Percentiles rank a stretch among this genome's conserved stretches.
Evolutionary conservation across 2,113 vertebrate species (phyloP).

Genomic region (Myrmecobius fasciatus): DNA sequence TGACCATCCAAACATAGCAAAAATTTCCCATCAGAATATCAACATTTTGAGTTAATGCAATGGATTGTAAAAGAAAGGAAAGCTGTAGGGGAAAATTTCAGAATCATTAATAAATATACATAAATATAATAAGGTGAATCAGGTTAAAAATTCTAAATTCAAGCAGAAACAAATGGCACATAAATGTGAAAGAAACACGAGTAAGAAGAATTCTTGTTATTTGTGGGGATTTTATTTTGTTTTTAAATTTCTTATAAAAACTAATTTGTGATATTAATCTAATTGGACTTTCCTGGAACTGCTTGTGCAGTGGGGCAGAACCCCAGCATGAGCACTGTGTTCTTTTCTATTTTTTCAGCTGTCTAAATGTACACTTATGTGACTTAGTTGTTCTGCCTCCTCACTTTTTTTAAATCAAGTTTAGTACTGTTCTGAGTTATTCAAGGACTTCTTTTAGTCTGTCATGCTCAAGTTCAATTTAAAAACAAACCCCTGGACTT

Average conservation of each 20-base stretch:
- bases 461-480: conserved; percentile 55
- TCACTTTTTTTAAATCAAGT: conserved; percentile 32
- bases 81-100: no score
- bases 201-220: background rate
- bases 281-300: conserved; percentile 62
- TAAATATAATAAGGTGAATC: no score
- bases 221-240: no score
- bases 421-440: conserved; percentile 44
- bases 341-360: conserved; percentile 50
- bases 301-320: conserved; percentile 17
- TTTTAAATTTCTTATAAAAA: conserved; percentile 62
- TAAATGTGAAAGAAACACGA: background rate
- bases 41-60: no score
- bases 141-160: conserved; percentile 9
- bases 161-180: conserved; percentile 20
- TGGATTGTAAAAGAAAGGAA: no score
- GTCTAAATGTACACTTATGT: conserved; percentile 35
- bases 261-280: conserved; percentile 54
- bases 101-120: no score
- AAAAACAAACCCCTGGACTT: conserved; percentile 54
- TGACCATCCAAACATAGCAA: no score
- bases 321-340: background rate
- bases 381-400: conserved; percentile 18
- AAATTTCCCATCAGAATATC: no score
- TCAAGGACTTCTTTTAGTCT: conserved; percentile 56